phyloP scores from a whole-genome alignment of 2,113 vertebrate genomes.

The Ploceus nigricollis region DNA sequence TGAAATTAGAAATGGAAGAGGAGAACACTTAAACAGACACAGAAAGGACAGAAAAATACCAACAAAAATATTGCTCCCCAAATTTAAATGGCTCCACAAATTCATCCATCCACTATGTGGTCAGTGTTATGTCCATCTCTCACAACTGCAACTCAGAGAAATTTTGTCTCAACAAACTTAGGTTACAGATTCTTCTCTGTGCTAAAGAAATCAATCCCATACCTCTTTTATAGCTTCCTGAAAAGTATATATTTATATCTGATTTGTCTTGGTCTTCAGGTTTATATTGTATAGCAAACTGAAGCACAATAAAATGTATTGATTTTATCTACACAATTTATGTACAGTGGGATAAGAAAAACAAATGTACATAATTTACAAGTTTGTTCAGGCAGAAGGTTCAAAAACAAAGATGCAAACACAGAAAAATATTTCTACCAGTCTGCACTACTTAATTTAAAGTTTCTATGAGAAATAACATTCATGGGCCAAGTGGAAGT shows the following conservation, averaged over 20 bases:
- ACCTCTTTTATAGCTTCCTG: background rate
- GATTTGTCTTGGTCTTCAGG: background rate
- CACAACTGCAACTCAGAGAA: background rate
- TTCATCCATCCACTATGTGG: accelerated
- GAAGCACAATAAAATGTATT: background rate
- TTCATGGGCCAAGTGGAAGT: slow-evolving; percentile 21
- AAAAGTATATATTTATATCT: background rate
- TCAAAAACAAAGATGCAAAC: slow-evolving; percentile 24
- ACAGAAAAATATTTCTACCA: slow-evolving; percentile 48
- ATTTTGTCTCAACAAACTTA: background rate
- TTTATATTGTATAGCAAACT: background rate
- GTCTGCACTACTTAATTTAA: slow-evolving; percentile 34
- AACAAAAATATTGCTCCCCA: background rate
- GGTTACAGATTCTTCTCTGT: background rate
- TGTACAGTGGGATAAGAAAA: background rate
- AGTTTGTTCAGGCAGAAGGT: slow-evolving; percentile 7
- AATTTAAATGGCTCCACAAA: background rate
- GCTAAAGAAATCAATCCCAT: background rate
- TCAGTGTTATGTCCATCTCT: background rate
- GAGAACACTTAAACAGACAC: background rate
- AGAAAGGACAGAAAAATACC: background rate
- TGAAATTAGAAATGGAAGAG: background rate
- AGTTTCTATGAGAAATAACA: slow-evolving; percentile 56
- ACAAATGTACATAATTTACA: background rate
- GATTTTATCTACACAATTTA: background rate